phyloP scores from a whole-genome alignment of 2,888 invertebrate species.

The Aporophyla lueneburgensis region DNA sequence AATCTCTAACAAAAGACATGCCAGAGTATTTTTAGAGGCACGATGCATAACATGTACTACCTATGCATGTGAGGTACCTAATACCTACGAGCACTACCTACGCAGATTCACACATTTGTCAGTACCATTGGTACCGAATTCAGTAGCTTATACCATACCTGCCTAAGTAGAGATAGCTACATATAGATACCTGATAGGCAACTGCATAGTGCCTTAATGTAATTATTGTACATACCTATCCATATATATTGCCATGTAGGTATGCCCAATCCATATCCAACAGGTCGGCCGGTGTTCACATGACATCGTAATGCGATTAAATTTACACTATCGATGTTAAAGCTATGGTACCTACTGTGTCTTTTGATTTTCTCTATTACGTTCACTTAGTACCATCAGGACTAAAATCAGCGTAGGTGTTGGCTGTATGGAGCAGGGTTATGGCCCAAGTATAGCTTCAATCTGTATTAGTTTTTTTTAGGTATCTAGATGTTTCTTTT shows the following conservation, averaged over 20 bases:
- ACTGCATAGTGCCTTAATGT: no score
- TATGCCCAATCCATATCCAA: constrained; percentile 25
- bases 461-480: background rate
- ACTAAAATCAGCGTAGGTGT: no score
- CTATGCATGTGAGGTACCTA: background rate
- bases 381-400: background rate
- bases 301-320: constrained; percentile 37
- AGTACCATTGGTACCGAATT: background rate
- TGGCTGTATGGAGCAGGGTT: background rate
- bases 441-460: background rate
- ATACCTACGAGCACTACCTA: no score
- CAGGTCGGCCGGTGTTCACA: constrained; percentile 25
- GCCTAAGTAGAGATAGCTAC: background rate
- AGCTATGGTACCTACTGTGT: background rate
- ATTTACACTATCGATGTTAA: constrained; percentile 38
- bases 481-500: background rate
- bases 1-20: background rate
- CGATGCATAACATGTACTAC: background rate
- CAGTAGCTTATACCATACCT: background rate
- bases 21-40: background rate
- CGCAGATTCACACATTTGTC: background rate
- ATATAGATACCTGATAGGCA: background rate
- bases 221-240: background rate
- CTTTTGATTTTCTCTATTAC: constrained; percentile 2
- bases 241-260: background rate